Evolutionary conservation across 2,888 invertebrate species (phyloP).

Genomic region (Thera obeliscata): DNA sequence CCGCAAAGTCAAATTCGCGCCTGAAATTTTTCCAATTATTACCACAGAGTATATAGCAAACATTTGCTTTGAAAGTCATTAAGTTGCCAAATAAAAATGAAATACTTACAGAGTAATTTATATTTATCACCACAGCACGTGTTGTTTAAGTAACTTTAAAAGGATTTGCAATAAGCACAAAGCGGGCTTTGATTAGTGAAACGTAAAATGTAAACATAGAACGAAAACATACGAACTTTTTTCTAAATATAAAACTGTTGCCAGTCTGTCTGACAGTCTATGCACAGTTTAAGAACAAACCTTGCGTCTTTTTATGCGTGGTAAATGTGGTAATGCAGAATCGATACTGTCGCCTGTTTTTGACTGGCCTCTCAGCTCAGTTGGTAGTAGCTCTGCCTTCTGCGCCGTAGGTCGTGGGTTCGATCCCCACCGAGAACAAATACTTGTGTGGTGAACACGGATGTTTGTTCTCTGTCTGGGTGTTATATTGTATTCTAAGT

Average conservation of each 20-base stretch:
- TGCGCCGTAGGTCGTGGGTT: too few species aligned
- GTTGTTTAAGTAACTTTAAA: conserved; percentile 34
- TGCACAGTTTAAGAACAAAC: too few species aligned
- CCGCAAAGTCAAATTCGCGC: conserved; percentile 16
- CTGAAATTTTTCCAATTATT: conserved; percentile 20
- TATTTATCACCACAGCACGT: conserved; percentile 39
- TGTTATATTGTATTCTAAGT: too few species aligned
- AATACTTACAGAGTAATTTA: conserved; percentile 26
- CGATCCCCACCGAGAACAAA: too few species aligned
- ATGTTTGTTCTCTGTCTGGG: too few species aligned
- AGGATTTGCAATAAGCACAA: conserved; percentile 39
- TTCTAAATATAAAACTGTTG: neutral
- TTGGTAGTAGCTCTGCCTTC: too few species aligned
- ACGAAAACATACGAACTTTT: conserved; percentile 33
- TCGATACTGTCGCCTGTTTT: too few species aligned
- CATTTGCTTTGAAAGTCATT: conserved; percentile 17
- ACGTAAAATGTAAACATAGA: conserved; percentile 64
- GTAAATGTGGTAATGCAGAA: too few species aligned
- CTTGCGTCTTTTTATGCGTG: too few species aligned
- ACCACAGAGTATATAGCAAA: conserved; percentile 14
- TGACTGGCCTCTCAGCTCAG: too few species aligned
- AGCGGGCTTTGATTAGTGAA: conserved; percentile 50
- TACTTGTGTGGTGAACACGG: too few species aligned
- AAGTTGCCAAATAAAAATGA: conserved; percentile 25
- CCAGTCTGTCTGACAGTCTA: neutral